These are phyloP conservation scores for Pteromalus puparum DNA, from an alignment of 1,140 invertebrate genomes.

Conservation along the genomic window DNA sequence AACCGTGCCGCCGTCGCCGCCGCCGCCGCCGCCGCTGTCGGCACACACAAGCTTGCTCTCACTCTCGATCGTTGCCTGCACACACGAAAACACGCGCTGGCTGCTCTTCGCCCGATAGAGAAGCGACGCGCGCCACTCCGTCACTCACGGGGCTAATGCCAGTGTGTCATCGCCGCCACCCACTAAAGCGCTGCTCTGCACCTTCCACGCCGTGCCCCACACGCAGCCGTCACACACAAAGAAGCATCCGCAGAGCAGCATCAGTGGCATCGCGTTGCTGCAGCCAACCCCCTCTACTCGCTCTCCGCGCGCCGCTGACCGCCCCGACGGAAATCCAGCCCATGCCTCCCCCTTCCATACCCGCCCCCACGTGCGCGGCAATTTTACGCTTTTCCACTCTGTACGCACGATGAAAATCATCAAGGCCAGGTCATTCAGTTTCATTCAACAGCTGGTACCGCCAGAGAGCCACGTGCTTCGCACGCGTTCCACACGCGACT, in stretches of 20 bases:
- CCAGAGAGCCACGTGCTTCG: neutral
- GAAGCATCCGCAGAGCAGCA: slow-evolving; percentile 45
- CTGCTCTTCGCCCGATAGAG: slow-evolving; percentile 56
- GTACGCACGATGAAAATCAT: neutral
- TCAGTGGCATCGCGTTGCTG: neutral
- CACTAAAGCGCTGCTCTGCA: slow-evolving; percentile 60
- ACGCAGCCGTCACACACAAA: slow-evolving; percentile 24
- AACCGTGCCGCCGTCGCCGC: slow-evolving; percentile 56
- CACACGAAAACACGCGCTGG: slow-evolving; percentile 51
- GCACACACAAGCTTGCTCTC: slow-evolving; percentile 55
- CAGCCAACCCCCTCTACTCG: slow-evolving; percentile 28
- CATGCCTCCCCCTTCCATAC: neutral
- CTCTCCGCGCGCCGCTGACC: neutral
- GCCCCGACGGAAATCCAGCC: neutral
- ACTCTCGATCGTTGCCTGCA: slow-evolving; percentile 7
- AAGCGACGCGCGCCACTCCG: slow-evolving; percentile 63
- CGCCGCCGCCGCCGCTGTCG: slow-evolving; percentile 46
- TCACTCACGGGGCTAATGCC: slow-evolving; percentile 67
- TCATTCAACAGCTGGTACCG: neutral
- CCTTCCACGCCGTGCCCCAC: slow-evolving; percentile 39
- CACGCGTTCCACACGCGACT: neutral
- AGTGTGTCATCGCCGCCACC: slow-evolving; percentile 68
- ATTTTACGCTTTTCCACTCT: slow-evolving; percentile 1
- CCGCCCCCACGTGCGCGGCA: neutral
- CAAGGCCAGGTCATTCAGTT: slow-evolving; percentile 3